phyloP scores from a whole-genome alignment of 2,797 vertebrate genomes.

The Sarcoramphus papa region DNA sequence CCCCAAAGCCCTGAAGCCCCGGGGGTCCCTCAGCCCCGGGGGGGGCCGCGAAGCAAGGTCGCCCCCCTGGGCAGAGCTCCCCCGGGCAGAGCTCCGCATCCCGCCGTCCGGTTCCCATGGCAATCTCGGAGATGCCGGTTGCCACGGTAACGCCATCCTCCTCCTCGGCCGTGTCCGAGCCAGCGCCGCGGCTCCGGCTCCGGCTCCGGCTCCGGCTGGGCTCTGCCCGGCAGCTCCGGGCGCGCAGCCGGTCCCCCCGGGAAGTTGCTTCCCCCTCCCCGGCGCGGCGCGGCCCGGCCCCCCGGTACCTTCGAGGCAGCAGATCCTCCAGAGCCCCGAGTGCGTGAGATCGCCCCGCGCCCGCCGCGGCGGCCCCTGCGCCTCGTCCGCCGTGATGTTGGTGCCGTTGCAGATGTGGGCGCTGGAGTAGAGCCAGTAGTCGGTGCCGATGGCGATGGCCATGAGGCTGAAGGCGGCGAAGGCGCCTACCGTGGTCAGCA shows the following conservation, averaged over 20 bases:
- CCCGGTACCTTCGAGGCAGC: conserved; percentile 89
- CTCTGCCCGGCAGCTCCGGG: neutral
- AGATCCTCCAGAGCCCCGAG: conserved; percentile 93
- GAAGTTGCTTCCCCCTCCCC: conserved; percentile 12
- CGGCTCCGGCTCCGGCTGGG: neutral
- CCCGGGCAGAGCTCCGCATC: conserved; percentile 61
- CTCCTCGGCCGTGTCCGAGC: conserved; percentile 57
- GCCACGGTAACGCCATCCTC: conserved; percentile 88
- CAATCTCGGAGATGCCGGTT: conserved; percentile 88
- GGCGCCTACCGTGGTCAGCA: conserved; percentile 88
- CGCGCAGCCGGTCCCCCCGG: neutral
- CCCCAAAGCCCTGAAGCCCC: neutral
- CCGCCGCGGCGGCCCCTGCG: conserved; percentile 77
- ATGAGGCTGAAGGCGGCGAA: conserved; percentile 94
- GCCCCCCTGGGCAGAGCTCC: conserved; percentile 13
- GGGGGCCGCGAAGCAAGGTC: neutral
- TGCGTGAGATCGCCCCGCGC: conserved; percentile 87
- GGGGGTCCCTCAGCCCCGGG: no score
- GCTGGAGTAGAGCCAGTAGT: conserved; percentile 96
- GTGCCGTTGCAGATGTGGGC: conserved; percentile 92
- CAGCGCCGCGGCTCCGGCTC: neutral
- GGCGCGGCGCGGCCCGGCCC: neutral
- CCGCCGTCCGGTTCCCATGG: conserved; percentile 89
- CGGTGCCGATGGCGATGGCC: conserved; percentile 94
- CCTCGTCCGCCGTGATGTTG: conserved; percentile 78